Conservation (phyloP, 2,888 invertebrate species). For the Temnothorax rugatulus region DNA sequence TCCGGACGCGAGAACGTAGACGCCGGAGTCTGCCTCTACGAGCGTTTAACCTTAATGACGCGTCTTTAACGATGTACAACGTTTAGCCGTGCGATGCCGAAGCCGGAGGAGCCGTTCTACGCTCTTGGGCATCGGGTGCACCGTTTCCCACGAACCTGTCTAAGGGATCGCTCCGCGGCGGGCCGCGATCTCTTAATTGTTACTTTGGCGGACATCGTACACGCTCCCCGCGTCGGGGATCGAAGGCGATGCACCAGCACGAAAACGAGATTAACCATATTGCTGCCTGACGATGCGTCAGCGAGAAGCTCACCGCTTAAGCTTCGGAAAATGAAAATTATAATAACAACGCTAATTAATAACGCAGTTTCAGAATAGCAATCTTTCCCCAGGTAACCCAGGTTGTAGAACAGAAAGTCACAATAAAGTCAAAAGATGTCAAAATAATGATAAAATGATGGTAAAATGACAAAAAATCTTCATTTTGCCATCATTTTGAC, state of each 20-base stretch:
- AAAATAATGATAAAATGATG: too few relatives aligned
- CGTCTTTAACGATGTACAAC: slow-evolving; percentile 85
- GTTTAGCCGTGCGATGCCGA: slow-evolving; percentile 73
- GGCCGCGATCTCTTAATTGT: slow-evolving; percentile 81
- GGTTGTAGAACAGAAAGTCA: too few relatives aligned
- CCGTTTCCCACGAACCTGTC: slow-evolving; percentile 84
- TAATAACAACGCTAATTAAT: neutral
- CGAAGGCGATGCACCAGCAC: slow-evolving; percentile 1
- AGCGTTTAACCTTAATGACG: slow-evolving; percentile 85
- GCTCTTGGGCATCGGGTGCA: slow-evolving; percentile 77
- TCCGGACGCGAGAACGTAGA: slow-evolving; percentile 70
- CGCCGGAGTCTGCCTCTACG: slow-evolving; percentile 72
- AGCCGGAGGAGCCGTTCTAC: slow-evolving; percentile 64
- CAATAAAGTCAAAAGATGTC: too few relatives aligned
- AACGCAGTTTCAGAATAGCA: neutral
- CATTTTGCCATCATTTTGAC: too few relatives aligned
- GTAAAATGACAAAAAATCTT: too few relatives aligned
- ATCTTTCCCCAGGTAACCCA: neutral
- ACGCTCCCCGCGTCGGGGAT: slow-evolving; percentile 20
- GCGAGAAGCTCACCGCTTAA: neutral
- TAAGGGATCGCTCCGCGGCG: slow-evolving; percentile 65
- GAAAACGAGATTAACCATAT: slow-evolving; percentile 26
- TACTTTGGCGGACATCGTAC: slow-evolving; percentile 68
- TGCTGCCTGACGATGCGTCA: neutral
- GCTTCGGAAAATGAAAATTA: neutral